Evolutionary conservation across 2,113 vertebrate genomes (phyloP).

Genomic region (Gallinago media): DNA sequence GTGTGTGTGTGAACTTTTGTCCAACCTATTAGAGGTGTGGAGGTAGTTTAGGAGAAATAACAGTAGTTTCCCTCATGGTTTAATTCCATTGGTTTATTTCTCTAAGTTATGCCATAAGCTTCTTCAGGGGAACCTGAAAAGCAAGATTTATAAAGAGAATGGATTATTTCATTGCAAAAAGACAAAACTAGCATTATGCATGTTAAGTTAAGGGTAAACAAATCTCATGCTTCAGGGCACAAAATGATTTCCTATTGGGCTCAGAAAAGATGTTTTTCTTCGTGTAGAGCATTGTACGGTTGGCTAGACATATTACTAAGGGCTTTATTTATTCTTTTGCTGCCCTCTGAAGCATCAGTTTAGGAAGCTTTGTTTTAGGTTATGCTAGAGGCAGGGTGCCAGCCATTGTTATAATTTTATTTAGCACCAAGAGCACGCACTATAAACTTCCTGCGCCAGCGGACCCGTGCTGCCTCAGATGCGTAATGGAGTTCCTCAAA

Average conservation of each 20-base stretch:
- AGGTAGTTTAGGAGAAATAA: background rate
- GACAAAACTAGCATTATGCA: slow-evolving; percentile 54
- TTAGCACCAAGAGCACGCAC: background rate
- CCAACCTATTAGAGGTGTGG: background rate
- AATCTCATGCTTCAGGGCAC: slow-evolving; percentile 58
- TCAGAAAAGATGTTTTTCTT: slow-evolving; percentile 57
- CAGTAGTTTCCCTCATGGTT: slow-evolving; percentile 30
- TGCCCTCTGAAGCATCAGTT: slow-evolving; percentile 57
- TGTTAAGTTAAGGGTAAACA: slow-evolving; percentile 62
- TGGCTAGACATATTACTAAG: slow-evolving; percentile 30
- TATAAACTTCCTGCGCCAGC: background rate
- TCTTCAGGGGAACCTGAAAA: slow-evolving; percentile 19
- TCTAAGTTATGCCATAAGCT: background rate
- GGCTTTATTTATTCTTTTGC: slow-evolving; percentile 45
- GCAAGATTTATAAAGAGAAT: slow-evolving; percentile 9
- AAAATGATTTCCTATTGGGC: slow-evolving; percentile 64
- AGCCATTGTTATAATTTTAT: background rate
- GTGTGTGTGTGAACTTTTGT: background rate
- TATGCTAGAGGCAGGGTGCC: slow-evolving; percentile 43
- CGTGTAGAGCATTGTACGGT: slow-evolving; percentile 36
- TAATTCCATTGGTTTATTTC: slow-evolving; percentile 37
- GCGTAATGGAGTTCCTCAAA: background rate
- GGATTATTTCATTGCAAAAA: slow-evolving; percentile 46
- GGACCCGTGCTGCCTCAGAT: background rate
- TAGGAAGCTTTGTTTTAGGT: background rate